Evolutionary conservation across 2,888 invertebrate genomes (phyloP).

Genomic region (Pelosia muscerda): DNA sequence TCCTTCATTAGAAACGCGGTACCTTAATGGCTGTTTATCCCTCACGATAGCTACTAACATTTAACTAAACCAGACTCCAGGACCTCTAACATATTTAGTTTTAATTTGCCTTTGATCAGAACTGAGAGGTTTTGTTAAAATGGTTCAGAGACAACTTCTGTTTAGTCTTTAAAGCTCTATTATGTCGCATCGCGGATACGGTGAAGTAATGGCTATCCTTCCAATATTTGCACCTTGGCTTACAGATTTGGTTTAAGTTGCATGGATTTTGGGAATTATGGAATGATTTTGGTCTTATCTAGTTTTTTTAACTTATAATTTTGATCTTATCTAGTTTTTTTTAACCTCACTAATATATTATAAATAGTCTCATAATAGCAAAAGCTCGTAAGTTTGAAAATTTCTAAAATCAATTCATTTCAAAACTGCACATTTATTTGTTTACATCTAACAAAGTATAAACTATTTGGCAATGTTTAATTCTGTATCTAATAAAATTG

Average conservation of each 20-base stretch:
- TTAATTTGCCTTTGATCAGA: slow-evolving; percentile 5
- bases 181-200: slow-evolving; percentile 49
- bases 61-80: slow-evolving; percentile 54
- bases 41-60: slow-evolving; percentile 63
- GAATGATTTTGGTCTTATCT: slow-evolving; percentile 3
- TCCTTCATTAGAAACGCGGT: slow-evolving; percentile 63
- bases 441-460: too few relatives aligned
- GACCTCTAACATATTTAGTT: slow-evolving; percentile 31
- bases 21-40: slow-evolving; percentile 61
- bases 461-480: too few relatives aligned
- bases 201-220: slow-evolving; percentile 42
- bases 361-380: too few relatives aligned
- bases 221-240: slow-evolving; percentile 49
- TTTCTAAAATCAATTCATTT: too few relatives aligned
- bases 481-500: too few relatives aligned
- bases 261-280: slow-evolving; percentile 6
- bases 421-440: too few relatives aligned
- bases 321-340: too few relatives aligned
- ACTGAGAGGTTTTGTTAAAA: slow-evolving; percentile 34
- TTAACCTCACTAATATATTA: too few relatives aligned
- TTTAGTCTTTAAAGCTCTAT: slow-evolving; percentile 66
- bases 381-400: too few relatives aligned
- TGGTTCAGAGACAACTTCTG: slow-evolving; percentile 53
- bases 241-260: slow-evolving; percentile 36
- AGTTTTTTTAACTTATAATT: too few relatives aligned